These are phyloP conservation scores for Urocyon cinereoargenteus DNA, from an alignment of 2,797 vertebrate species.

Conservation along the genomic window DNA sequence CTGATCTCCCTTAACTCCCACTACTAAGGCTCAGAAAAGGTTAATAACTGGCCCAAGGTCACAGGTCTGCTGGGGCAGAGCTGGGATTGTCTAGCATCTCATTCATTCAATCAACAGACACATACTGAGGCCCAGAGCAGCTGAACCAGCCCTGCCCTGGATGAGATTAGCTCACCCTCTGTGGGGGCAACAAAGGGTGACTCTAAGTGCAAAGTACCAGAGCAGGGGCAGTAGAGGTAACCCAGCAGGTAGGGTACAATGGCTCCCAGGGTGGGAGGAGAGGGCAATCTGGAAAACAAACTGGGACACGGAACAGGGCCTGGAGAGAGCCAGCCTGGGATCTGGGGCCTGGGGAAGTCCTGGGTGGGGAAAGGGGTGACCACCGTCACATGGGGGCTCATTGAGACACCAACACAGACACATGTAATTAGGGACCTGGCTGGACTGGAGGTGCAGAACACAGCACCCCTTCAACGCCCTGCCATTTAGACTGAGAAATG, in stretches of 20 bases:
- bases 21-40: conserved; percentile 1
- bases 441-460: no score
- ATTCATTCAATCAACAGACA: background rate
- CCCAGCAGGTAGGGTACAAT: background rate
- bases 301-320: background rate
- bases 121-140: background rate
- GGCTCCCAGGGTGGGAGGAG: background rate
- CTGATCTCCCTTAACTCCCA: background rate
- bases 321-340: background rate
- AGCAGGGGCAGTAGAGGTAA: background rate
- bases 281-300: background rate
- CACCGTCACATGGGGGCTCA: rapidly evolving
- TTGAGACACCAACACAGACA: background rate
- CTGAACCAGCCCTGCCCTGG: background rate
- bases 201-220: background rate
- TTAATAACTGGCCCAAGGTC: background rate
- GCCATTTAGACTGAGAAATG: background rate
- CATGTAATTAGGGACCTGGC: background rate
- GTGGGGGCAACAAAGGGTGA: background rate
- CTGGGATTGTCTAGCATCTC: background rate
- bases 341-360: background rate
- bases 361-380: background rate
- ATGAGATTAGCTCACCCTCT: background rate
- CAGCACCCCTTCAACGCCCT: background rate
- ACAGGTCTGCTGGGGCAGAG: background rate